Evolutionary conservation across 2,888 invertebrate species (phyloP), one percentile per base, ranked within the genome.

Genomic region (Leucophenga maculata): DNA sequence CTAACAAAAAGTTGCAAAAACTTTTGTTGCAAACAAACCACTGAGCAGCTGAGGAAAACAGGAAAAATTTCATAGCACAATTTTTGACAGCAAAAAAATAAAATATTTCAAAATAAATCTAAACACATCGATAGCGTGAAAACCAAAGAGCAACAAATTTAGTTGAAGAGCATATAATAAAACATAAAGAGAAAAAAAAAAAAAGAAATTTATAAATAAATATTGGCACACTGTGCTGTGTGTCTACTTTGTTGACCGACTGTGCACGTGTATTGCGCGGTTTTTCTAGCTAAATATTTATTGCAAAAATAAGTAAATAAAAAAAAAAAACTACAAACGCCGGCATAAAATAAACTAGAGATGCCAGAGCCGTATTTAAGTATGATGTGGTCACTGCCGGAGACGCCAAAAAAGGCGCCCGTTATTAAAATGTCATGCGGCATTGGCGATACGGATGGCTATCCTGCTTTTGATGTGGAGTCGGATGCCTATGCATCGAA

Each of bases 401-500:
- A 87, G 76, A 77, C 86, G 67, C 84, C 84, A 50, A 86, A 86
- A 72, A 85, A 84, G 75, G 74, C 83, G 66, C 77, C 87, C 64
- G 77, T 85, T 69, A 85, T 87, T 64, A 87, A 87, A 78, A 68
- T 86, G 20, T 87, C 88, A 73, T 84, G 87, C 72, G 88, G 88
- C 74, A 88, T 88, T 48, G 88, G 88, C 62, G 88, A 88, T 75
- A 87, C 88, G n/a, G 88, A 88, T 72, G 87, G 86, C 39, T 88
- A 80, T 78, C 88, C 88, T 69, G 87, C 87, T 39, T 88, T 88
- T 74, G 88, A 88, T 69, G 84, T 86, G 16, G 88, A 88, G 13
- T 86, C 87, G 60, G 86, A 88, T 65, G 81, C 76, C 18, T 88
- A 87, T 68, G 85, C 84, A 44, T 77, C 82, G 44, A 86, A 87